These are phyloP conservation scores for Geotrypetes seraphini DNA, from an alignment of 2,797 vertebrate species.

Conservation along the genomic window DNA sequence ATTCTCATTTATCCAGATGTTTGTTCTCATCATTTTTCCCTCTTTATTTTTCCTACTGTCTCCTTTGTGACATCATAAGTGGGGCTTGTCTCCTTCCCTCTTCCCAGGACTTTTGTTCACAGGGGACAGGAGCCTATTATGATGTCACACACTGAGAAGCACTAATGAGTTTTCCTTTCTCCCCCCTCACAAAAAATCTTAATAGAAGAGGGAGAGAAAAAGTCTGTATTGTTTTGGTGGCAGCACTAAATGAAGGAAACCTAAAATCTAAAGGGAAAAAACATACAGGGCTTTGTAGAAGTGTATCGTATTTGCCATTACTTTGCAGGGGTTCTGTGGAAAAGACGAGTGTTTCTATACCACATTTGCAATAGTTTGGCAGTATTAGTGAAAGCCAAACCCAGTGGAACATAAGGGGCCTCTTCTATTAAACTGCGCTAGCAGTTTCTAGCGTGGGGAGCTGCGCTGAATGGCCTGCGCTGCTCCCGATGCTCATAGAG, in stretches of 20 bases:
- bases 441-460: too few species aligned
- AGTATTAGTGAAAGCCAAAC: too few species aligned
- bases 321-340: too few species aligned
- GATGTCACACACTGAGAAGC: conserved; percentile 44
- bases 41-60: conserved; percentile 26
- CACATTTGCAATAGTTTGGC: too few species aligned
- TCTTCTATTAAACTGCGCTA: too few species aligned
- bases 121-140: conserved; percentile 61
- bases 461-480: too few species aligned
- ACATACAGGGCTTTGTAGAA: too few species aligned
- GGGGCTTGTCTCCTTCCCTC: conserved; percentile 42
- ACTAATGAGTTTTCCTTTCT: conserved; percentile 41
- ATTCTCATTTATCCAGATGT: conserved; percentile 45
- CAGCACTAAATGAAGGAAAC: conserved; percentile 37
- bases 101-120: conserved; percentile 51
- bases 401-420: too few species aligned
- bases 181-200: conserved; percentile 24
- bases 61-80: conserved; percentile 50
- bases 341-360: too few species aligned
- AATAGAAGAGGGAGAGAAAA: conserved; percentile 36
- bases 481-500: too few species aligned
- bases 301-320: too few species aligned
- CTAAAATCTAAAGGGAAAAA: too few species aligned
- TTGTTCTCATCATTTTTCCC: conserved; percentile 14
- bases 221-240: conserved; percentile 19